Base-by-base conservation (phyloP, 2,113 vertebrate species). In the Pithys albifrons region DNA sequence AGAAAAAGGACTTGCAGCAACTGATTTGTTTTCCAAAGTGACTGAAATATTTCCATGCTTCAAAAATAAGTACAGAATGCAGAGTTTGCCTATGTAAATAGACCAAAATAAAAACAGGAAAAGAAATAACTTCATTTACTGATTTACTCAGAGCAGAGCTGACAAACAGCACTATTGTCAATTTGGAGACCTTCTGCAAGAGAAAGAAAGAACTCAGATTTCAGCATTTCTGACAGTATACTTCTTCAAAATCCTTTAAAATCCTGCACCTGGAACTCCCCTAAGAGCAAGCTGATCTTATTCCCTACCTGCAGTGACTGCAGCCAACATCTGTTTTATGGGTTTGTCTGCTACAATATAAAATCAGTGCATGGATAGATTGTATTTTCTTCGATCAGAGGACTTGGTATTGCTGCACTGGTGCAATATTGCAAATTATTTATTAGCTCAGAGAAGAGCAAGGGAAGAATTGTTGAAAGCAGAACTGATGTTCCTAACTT, bases 241-340 rank as follows among this genome's bases (percentile, higher is more conserved):
- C 66, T 75, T 64, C 81, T 61, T 76, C 69, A 79, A 91, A 91
- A 86, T 84, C 91, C 84, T 95, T 81, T 87, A 54, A 95, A 94
- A 93, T 90, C 91, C 82, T 85, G 41, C 37, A 58, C 51, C 46
- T 14, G 2, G 54, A 92, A 46, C 51, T 96, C 88, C 85, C 66
- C 46, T 82, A 58, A 85, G 93, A 94, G 49, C 28, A 75, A 62
- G 59, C 62, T 71, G 61, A 12, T 43, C 71, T 91, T 82, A 93
- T 81, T 94, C 93, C 88, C 72, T 76, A 25, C 59, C 85, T 95
- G 65, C 51, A 80, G 31, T 57, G 72, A 5, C 65, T 86, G 64
- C 51, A 81, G 51, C 51, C 5, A 0, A 41, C 8, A 20, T 57
- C 31, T 72, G 69, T 52, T 95, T 95, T 74, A 87, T 35, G 18